A percentile compares a stretch with the other conserved stretches of the same genome.
phyloP scores from a whole-genome alignment of 2,113 vertebrate genomes.

The Todiramphus saurophagus region DNA sequence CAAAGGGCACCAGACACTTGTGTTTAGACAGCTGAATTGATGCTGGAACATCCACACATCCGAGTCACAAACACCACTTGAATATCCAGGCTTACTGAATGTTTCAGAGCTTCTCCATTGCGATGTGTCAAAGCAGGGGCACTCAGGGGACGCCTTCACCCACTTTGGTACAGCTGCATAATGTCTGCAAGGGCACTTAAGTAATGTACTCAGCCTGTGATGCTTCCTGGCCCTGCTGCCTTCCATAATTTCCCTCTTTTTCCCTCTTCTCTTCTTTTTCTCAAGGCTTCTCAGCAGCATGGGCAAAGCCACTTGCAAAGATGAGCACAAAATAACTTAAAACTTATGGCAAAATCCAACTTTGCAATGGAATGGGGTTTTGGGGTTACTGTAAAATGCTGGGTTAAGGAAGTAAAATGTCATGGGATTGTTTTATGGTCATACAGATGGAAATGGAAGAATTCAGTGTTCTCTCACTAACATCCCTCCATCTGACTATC shows the following conservation, averaged over 20 bases:
- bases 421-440: neutral
- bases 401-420: neutral
- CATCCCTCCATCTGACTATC: neutral
- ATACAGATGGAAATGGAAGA: neutral
- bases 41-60: neutral
- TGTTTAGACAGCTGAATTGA: slow-evolving; percentile 12
- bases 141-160: neutral
- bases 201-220: neutral
- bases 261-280: neutral
- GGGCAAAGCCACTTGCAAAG: neutral
- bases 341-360: neutral
- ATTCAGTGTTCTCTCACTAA: neutral
- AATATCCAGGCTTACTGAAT: neutral
- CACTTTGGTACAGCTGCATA: neutral
- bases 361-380: neutral
- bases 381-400: neutral
- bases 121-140: neutral
- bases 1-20: neutral
- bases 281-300: neutral
- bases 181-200: neutral
- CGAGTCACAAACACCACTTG: neutral
- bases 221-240: neutral
- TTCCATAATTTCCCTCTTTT: neutral
- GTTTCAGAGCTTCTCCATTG: neutral
- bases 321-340: neutral